These are phyloP conservation scores for Macropodus opercularis DNA, from an alignment of 2,797 vertebrate genomes.

Conservation along the genomic window DNA sequence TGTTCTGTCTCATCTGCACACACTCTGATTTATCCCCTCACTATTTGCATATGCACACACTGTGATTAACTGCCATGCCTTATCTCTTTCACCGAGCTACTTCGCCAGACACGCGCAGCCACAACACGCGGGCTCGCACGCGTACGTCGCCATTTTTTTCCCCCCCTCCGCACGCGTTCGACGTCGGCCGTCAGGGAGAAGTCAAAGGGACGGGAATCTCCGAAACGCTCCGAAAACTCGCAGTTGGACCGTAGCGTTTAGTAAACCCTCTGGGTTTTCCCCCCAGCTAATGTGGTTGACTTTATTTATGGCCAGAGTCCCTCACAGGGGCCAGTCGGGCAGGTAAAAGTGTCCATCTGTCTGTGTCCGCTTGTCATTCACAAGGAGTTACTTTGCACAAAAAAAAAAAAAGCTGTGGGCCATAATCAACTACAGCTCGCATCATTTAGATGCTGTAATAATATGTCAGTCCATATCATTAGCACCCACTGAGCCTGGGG, in stretches of 20 bases:
- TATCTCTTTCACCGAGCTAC: slow-evolving; percentile 60
- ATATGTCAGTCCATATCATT: slow-evolving; percentile 72
- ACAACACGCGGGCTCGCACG: slow-evolving; percentile 1
- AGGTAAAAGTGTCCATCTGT: slow-evolving; percentile 60
- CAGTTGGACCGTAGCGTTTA: slow-evolving; percentile 45
- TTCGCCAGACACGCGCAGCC: slow-evolving; percentile 24
- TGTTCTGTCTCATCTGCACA: slow-evolving; percentile 59
- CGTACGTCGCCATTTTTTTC: too few relatives aligned
- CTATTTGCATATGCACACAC: slow-evolving; percentile 72
- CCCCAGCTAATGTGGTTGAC: slow-evolving; percentile 45
- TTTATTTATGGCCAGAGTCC: slow-evolving; percentile 57
- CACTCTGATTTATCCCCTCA: slow-evolving; percentile 60
- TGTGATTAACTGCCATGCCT: slow-evolving; percentile 71
- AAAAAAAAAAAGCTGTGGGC: slow-evolving; percentile 42
- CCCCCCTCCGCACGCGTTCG: too few relatives aligned
- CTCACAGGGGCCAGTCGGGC: slow-evolving; percentile 34
- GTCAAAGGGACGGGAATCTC: slow-evolving; percentile 44
- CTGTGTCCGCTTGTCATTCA: slow-evolving; percentile 63
- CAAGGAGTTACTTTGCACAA: slow-evolving; percentile 45
- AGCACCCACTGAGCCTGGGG: slow-evolving; percentile 61
- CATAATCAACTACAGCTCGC: slow-evolving; percentile 58
- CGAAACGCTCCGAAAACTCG: slow-evolving; percentile 42
- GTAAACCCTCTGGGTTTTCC: slow-evolving; percentile 46
- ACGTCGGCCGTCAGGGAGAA: slow-evolving; percentile 37
- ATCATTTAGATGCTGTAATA: slow-evolving; percentile 72